These are phyloP conservation scores for Mus caroli DNA, from an alignment of 2,797 vertebrate species.

Conservation along the genomic window DNA sequence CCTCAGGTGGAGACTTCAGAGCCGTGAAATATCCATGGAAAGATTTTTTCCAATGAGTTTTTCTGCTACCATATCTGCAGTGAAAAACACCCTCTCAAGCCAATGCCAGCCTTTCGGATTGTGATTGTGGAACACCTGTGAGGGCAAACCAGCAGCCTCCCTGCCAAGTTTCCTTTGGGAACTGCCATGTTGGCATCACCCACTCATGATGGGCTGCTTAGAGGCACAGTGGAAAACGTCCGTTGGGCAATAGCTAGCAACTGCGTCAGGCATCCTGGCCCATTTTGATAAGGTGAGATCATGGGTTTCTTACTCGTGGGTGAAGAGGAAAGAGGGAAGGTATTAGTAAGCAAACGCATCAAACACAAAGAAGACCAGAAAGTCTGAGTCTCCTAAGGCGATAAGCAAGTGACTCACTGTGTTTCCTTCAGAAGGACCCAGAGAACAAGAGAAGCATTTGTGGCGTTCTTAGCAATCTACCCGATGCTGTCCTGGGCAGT, in stretches of 20 bases:
- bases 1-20: not conserved
- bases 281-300: conserved; percentile 66
- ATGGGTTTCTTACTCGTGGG: conserved; percentile 43
- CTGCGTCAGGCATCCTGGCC: conserved; percentile 56
- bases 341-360: not conserved
- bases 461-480: too few relatives aligned
- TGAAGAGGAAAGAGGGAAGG: not conserved
- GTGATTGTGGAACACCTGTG: not conserved
- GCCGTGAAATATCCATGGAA: not conserved
- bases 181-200: conserved; percentile 31
- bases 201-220: not conserved
- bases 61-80: not conserved
- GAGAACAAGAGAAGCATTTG: not conserved
- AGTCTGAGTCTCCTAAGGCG: not conserved
- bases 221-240: conserved; percentile 60
- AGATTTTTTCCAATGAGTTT: not conserved
- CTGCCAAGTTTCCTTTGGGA: conserved; percentile 75
- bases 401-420: not conserved
- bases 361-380: not conserved
- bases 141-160: not conserved
- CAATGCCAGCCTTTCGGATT: not conserved
- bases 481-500: rapidly evolving
- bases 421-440: not conserved
- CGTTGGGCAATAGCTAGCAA: conserved; percentile 71
- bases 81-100: not conserved